Percentiles rank a stretch among this genome's conserved stretches.
Conservation (phyloP, 2,113 vertebrate genomes). For the Anarrhichthys ocellatus region DNA sequence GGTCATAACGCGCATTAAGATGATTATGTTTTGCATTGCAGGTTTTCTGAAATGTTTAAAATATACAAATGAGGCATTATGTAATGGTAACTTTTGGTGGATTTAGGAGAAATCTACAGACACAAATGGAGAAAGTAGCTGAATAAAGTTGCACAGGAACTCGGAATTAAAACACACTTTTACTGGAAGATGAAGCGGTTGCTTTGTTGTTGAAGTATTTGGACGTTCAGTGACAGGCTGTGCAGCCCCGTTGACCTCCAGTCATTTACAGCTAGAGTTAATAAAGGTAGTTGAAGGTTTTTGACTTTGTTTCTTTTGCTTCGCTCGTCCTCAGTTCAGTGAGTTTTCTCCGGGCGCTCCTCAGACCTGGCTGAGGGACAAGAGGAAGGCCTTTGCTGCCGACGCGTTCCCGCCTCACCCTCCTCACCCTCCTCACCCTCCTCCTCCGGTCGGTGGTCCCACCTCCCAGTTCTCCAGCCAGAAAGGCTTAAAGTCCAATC, state of each 20-base stretch:
- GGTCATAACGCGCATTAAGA: too few relatives aligned
- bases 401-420: constrained; percentile 72
- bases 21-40: too few relatives aligned
- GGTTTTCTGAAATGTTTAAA: too few relatives aligned
- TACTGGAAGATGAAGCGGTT: too few relatives aligned
- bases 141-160: too few relatives aligned
- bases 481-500: constrained; percentile 79
- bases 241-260: neutral
- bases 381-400: constrained; percentile 75
- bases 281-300: neutral
- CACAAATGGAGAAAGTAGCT: too few relatives aligned
- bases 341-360: constrained; percentile 83
- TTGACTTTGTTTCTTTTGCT: neutral
- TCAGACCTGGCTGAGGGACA: constrained; percentile 85
- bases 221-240: neutral
- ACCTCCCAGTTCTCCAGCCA: constrained; percentile 59
- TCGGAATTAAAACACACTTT: too few relatives aligned
- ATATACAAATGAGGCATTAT: too few relatives aligned
- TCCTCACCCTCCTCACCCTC: constrained; percentile 18
- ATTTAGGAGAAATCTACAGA: too few relatives aligned
- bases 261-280: neutral
- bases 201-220: too few relatives aligned
- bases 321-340: constrained; percentile 70
- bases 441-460: constrained; percentile 5
- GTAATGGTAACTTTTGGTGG: too few relatives aligned